phyloP scores from a whole-genome alignment of 2,888 invertebrate genomes.

The Parochlus steinenii region DNA sequence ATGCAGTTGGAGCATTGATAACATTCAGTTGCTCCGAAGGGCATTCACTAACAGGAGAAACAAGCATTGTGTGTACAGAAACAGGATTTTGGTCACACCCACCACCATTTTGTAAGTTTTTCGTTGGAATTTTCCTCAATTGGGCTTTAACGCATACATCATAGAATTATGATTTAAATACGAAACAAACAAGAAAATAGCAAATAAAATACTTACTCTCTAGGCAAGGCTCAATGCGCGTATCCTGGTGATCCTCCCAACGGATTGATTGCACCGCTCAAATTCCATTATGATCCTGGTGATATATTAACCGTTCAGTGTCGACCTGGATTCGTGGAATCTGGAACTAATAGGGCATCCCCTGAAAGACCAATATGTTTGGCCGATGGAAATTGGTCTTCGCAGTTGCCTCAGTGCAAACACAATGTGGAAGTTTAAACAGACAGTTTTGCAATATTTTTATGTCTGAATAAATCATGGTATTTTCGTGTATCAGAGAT shows the following conservation, averaged over 20 bases:
- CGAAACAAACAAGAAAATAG: neutral
- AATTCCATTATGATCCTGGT: constrained; percentile 57
- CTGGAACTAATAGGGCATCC: constrained; percentile 30
- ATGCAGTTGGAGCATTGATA: constrained; percentile 64
- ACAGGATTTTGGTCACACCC: constrained; percentile 79
- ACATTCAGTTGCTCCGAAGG: constrained; percentile 58
- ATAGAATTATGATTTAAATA: neutral
- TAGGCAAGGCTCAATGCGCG: constrained; percentile 55
- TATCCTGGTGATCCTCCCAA: constrained; percentile 56
- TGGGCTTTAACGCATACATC: neutral
- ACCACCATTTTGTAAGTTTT: constrained; percentile 55
- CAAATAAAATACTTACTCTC: too few relatives aligned
- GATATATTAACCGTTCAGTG: constrained; percentile 53
- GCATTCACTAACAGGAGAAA: constrained; percentile 47
- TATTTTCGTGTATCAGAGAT: too few relatives aligned
- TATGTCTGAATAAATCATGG: too few relatives aligned
- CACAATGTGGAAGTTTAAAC: constrained; percentile 43
- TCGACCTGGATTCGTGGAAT: constrained; percentile 43
- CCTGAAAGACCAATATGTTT: constrained; percentile 44
- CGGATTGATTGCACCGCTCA: constrained; percentile 50
- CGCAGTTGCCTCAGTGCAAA: constrained; percentile 46
- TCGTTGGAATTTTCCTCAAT: constrained; percentile 5
- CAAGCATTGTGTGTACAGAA: constrained; percentile 72
- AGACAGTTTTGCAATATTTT: too few relatives aligned
- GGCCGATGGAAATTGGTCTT: constrained; percentile 51